Conservation (phyloP, 2,888 invertebrate species). For the Ptilodon capucinus region DNA sequence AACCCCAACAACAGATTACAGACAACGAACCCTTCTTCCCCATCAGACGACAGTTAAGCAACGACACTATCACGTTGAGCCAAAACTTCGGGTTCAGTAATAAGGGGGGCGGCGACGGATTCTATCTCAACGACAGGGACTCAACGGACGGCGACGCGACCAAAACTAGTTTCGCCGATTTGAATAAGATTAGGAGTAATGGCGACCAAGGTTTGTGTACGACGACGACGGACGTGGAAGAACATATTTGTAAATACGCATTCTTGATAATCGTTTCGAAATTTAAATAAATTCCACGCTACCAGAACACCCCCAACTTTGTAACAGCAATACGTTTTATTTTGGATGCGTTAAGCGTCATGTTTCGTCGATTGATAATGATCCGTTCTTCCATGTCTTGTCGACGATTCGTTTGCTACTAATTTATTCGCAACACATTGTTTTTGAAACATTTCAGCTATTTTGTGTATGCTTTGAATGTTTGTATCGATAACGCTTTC, state of each 20-base stretch:
- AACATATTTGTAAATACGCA: conserved; percentile 10
- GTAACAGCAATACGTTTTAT: no score
- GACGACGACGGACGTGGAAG: conserved; percentile 23
- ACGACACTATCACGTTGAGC: conserved; percentile 76
- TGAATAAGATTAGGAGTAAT: conserved; percentile 81
- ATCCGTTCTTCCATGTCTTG: conserved; percentile 21
- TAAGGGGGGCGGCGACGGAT: conserved; percentile 73
- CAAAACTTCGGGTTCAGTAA: conserved; percentile 57
- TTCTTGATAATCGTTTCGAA: no score
- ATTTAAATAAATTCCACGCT: no score
- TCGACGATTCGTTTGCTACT: conserved; percentile 32
- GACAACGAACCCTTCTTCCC: conserved; percentile 46
- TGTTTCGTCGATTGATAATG: no score
- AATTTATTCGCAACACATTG: conserved; percentile 24
- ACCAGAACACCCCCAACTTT: no score
- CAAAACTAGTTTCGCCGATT: conserved; percentile 88
- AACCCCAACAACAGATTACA: no score
- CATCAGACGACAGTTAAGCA: conserved; percentile 83
- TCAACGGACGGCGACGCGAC: conserved; percentile 81
- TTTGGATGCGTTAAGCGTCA: no score
- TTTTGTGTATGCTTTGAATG: conserved; percentile 41
- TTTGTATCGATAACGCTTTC: conserved; percentile 31
- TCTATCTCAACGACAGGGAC: conserved; percentile 75
- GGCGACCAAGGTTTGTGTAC: conserved; percentile 73
- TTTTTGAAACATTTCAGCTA: conserved; percentile 29